phyloP scores from a whole-genome alignment of 2,797 vertebrate species.

The Propithecus perrieri region DNA sequence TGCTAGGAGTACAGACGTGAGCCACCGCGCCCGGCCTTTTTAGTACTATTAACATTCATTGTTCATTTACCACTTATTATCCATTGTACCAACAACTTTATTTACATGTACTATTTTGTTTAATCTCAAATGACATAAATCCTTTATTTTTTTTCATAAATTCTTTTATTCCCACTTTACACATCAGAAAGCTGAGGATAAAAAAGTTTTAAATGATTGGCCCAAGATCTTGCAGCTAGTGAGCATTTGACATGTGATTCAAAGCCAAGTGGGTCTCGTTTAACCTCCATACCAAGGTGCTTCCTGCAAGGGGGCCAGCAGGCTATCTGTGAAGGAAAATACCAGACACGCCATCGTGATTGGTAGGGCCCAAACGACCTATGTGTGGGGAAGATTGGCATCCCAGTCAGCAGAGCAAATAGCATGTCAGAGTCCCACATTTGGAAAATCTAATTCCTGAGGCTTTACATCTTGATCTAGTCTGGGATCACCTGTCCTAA shows the following conservation, averaged over 20 bases:
- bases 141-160: neutral
- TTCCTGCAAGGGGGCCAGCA: neutral
- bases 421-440: neutral
- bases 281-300: neutral
- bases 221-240: neutral
- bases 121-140: neutral
- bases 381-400: neutral
- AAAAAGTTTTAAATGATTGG: neutral
- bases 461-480: neutral
- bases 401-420: neutral
- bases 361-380: neutral
- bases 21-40: neutral
- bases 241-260: neutral
- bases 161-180: conserved; percentile 5
- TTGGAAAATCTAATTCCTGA: conserved; percentile 18
- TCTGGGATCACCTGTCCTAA: conserved; percentile 1
- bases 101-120: neutral
- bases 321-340: conserved; percentile 19
- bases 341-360: neutral
- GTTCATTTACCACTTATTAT: neutral
- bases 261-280: neutral
- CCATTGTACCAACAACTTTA: neutral
- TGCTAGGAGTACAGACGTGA: no score
- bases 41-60: neutral
- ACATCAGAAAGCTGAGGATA: conserved; percentile 8